Percentiles rank a stretch among this genome's conserved stretches.
Conservation (phyloP, 1,140 invertebrate genomes). For the Schmidtea mediterranea region DNA sequence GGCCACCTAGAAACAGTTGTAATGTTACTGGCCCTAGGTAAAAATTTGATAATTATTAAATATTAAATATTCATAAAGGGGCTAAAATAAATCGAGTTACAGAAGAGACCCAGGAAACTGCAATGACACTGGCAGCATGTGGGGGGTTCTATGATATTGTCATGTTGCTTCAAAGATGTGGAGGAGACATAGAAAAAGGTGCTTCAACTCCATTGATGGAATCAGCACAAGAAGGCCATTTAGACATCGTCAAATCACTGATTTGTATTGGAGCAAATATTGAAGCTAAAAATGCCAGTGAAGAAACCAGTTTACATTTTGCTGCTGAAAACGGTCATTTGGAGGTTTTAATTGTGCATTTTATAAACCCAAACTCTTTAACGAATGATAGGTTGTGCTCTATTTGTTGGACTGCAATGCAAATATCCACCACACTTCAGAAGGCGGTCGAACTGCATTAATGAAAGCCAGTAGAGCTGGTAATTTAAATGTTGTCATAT, state of each 20-base stretch:
- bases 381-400: too few species aligned
- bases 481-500: conserved; percentile 28
- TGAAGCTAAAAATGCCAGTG: conserved; percentile 62
- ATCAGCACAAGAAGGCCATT: conserved; percentile 78
- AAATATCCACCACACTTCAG: conserved; percentile 11
- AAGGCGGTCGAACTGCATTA: conserved; percentile 29
- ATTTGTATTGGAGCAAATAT: conserved; percentile 41
- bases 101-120: conserved; percentile 61
- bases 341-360: conserved; percentile 22
- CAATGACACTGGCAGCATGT: conserved; percentile 28
- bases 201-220: conserved; percentile 92
- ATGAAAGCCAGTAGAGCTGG: conserved; percentile 31
- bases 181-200: conserved; percentile 15
- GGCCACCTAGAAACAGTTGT: conserved; percentile 95
- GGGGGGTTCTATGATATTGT: conserved; percentile 28
- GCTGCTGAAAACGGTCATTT: conserved; percentile 30
- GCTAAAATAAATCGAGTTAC: conserved; percentile 91
- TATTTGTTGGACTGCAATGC: too few species aligned
- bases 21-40: conserved; percentile 59
- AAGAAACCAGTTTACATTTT: conserved; percentile 27
- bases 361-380: conserved; percentile 9
- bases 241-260: conserved; percentile 49
- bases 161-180: conserved; percentile 14
- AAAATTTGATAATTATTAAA: too few species aligned
- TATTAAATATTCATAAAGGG: conserved; percentile 31